Conservation (phyloP, 1,140 invertebrate species). For the Saxidomus purpurata region DNA sequence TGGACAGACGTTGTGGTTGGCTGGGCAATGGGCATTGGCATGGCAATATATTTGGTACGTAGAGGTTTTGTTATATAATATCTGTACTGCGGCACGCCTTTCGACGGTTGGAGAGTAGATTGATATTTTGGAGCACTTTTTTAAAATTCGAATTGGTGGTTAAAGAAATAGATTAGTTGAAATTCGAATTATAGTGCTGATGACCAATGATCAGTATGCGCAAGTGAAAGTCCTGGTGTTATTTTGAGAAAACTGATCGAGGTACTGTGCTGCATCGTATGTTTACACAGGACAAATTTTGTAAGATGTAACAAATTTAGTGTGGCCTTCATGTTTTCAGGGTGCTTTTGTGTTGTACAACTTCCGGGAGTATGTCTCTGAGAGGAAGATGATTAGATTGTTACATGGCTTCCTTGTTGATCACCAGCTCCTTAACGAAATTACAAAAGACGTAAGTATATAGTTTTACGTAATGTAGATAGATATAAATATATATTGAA, state of each 20-base stretch:
- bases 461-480: not conserved
- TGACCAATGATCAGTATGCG: too few species aligned
- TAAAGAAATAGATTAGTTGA: too few species aligned
- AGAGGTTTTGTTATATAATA: not conserved
- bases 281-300: too few species aligned
- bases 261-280: too few species aligned
- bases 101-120: too few species aligned
- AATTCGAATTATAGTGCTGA: too few species aligned
- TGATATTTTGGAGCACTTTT: too few species aligned
- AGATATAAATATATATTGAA: too few species aligned
- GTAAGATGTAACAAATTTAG: too few species aligned
- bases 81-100: not conserved
- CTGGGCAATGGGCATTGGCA: conserved; percentile 72
- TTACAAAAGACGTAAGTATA: conserved; percentile 67
- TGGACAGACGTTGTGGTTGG: conserved; percentile 82
- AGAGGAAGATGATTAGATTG: conserved; percentile 67
- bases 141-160: too few species aligned
- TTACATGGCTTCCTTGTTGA: conserved; percentile 68
- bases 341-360: conserved; percentile 69
- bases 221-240: too few species aligned
- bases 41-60: conserved; percentile 82
- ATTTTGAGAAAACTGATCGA: too few species aligned
- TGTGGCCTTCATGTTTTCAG: conserved; percentile 52
- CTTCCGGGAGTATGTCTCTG: conserved; percentile 70
- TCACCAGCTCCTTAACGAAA: conserved; percentile 67